These are phyloP conservation scores for Hafferia zeledoni DNA, from an alignment of 2,797 vertebrate species.

Conservation along the genomic window DNA sequence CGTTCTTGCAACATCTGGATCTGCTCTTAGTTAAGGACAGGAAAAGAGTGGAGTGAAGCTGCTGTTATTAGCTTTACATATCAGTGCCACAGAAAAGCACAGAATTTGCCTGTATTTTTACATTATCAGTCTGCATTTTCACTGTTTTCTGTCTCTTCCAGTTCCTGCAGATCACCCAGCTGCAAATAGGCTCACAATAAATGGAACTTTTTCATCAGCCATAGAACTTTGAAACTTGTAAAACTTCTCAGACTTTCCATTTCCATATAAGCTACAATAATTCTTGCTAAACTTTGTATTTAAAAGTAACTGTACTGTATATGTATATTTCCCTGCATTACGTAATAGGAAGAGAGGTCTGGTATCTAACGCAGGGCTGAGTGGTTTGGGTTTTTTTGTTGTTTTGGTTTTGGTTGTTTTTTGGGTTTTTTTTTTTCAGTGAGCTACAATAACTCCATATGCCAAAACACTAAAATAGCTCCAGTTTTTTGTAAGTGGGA, in stretches of 20 bases:
- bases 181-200: slow-evolving; percentile 74
- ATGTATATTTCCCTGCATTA: slow-evolving; percentile 33
- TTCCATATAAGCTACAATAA: background rate
- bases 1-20: slow-evolving; percentile 54
- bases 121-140: slow-evolving; percentile 71
- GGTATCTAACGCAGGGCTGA: slow-evolving; percentile 14
- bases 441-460: slow-evolving; percentile 51
- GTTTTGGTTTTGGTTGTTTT: background rate
- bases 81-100: slow-evolving; percentile 79
- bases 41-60: slow-evolving; percentile 75
- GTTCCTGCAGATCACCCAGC: slow-evolving; percentile 76
- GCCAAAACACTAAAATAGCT: slow-evolving; percentile 50
- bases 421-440: slow-evolving; percentile 16
- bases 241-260: slow-evolving; percentile 48
- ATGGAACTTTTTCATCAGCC: slow-evolving; percentile 76
- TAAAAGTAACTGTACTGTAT: slow-evolving; percentile 43
- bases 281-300: slow-evolving; percentile 8
- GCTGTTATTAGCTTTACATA: slow-evolving; percentile 73
- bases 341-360: slow-evolving; percentile 29
- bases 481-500: slow-evolving; percentile 28
- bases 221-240: slow-evolving; percentile 73
- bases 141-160: slow-evolving; percentile 78
- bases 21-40: slow-evolving; percentile 81
- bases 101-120: slow-evolving; percentile 72
- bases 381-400: background rate